phyloP scores from a whole-genome alignment of 2,888 invertebrate genomes.

The Orgyia antiqua region DNA sequence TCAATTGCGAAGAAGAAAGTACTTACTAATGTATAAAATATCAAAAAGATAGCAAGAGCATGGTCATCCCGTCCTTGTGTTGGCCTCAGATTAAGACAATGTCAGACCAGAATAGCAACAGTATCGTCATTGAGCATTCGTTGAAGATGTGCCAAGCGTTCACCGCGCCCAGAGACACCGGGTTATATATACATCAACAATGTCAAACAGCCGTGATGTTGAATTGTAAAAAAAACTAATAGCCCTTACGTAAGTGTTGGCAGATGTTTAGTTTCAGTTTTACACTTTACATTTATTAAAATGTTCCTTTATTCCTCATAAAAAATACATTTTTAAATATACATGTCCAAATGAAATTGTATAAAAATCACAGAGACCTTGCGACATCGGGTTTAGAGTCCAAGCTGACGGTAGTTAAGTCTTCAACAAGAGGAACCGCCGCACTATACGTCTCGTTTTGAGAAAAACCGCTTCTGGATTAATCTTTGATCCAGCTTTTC shows the following conservation, averaged over 20 bases:
- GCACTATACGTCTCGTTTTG: too few species aligned
- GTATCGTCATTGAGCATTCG: slow-evolving; percentile 45
- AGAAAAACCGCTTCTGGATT: too few species aligned
- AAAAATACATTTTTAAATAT: too few species aligned
- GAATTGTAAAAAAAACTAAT: slow-evolving; percentile 33
- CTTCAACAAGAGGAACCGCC: too few species aligned
- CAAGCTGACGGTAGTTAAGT: too few species aligned
- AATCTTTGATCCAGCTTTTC: too few species aligned
- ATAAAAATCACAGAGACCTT: too few species aligned
- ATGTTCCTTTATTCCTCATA: not conserved
- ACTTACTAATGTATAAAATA: too few species aligned
- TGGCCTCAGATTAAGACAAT: slow-evolving; percentile 53
- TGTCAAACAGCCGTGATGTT: slow-evolving; percentile 27
- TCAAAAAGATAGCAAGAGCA: slow-evolving; percentile 16
- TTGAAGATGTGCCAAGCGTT: slow-evolving; percentile 56
- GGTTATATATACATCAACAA: slow-evolving; percentile 50
- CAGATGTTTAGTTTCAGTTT: slow-evolving; percentile 9
- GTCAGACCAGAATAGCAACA: slow-evolving; percentile 62
- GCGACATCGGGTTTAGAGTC: too few species aligned
- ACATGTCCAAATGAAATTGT: too few species aligned
- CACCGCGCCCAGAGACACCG: slow-evolving; percentile 40
- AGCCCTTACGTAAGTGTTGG: slow-evolving; percentile 32
- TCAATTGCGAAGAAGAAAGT: too few species aligned
- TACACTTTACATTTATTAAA: slow-evolving; percentile 6
- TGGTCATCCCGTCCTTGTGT: slow-evolving; percentile 36